Conservation (phyloP, 2,888 invertebrate species). For the Ypsolopha scabrella region DNA sequence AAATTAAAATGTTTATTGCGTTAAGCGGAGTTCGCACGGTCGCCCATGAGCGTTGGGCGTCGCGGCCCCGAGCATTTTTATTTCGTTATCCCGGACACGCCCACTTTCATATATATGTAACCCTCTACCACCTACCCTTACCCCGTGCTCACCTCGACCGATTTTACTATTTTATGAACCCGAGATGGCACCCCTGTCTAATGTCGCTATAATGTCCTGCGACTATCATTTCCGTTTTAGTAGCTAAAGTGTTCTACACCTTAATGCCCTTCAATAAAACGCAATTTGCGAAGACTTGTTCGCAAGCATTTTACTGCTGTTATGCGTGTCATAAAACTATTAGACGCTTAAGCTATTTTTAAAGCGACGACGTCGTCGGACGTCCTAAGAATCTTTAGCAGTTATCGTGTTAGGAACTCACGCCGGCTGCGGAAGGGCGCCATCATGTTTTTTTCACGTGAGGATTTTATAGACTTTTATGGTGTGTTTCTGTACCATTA, state of each 20-base stretch:
- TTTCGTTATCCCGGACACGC: constrained; percentile 59
- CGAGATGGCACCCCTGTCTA: constrained; percentile 53
- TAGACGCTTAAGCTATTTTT: constrained; percentile 65
- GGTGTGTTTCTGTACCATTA: constrained; percentile 51
- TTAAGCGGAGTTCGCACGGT: constrained; percentile 65
- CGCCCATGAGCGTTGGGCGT: constrained; percentile 26
- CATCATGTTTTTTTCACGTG: constrained; percentile 39
- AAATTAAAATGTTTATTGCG: constrained; percentile 70
- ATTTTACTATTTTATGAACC: constrained; percentile 50
- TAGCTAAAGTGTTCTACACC: constrained; percentile 20
- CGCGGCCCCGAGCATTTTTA: constrained; percentile 50
- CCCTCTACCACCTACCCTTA: constrained; percentile 22
- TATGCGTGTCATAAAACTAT: constrained; percentile 70
- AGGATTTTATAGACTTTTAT: constrained; percentile 34
- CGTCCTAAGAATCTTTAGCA: constrained; percentile 39
- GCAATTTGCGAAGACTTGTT: constrained; percentile 20
- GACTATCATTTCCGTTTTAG: constrained; percentile 49
- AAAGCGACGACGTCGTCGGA: constrained; percentile 44
- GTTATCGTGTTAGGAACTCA: constrained; percentile 22
- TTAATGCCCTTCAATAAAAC: constrained; percentile 27
- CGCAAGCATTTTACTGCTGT: constrained; percentile 31
- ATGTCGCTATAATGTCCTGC: constrained; percentile 53
- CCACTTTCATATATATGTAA: constrained; percentile 26
- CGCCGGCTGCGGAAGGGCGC: constrained; percentile 45
- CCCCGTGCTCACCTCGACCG: constrained; percentile 28